These are phyloP conservation scores for Thunnus maccoyii DNA, from an alignment of 2,113 vertebrate species.

Conservation along the genomic window DNA sequence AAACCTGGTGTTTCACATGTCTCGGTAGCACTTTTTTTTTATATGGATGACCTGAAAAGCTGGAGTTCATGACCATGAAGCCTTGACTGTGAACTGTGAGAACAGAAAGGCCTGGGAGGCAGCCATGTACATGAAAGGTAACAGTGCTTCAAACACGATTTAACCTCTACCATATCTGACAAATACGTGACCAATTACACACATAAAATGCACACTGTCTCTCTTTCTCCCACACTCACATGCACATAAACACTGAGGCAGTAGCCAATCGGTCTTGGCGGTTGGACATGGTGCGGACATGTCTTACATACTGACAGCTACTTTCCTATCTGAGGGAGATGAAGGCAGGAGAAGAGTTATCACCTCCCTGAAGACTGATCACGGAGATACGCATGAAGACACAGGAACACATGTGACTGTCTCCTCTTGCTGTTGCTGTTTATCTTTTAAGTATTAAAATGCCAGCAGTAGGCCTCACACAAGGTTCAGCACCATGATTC, in stretches of 20 bases:
- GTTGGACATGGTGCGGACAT: slow-evolving; percentile 23
- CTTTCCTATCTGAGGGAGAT: slow-evolving; percentile 23
- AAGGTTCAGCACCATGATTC: not conserved
- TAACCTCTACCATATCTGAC: slow-evolving; percentile 6
- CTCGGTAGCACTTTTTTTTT: not conserved
- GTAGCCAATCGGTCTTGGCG: slow-evolving; percentile 9
- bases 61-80: slow-evolving; percentile 18
- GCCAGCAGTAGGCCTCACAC: not conserved
- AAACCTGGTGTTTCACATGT: slow-evolving; percentile 11
- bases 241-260: not conserved
- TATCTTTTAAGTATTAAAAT: not conserved
- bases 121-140: slow-evolving; percentile 19
- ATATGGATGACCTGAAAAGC: not conserved
- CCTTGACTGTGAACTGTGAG: slow-evolving; percentile 31
- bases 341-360: slow-evolving; percentile 2
- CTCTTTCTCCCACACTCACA: not conserved
- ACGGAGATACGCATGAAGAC: not conserved
- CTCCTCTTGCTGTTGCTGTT: not conserved
- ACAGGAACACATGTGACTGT: not conserved
- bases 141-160: slow-evolving; percentile 21
- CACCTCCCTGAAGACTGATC: slow-evolving; percentile 18
- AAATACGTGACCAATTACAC: slow-evolving; percentile 3
- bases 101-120: slow-evolving; percentile 21
- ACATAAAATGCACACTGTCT: not conserved
- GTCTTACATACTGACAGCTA: slow-evolving; percentile 34